Conservation (phyloP, 2,888 invertebrate genomes). For the Eristalinus sepulchralis region DNA sequence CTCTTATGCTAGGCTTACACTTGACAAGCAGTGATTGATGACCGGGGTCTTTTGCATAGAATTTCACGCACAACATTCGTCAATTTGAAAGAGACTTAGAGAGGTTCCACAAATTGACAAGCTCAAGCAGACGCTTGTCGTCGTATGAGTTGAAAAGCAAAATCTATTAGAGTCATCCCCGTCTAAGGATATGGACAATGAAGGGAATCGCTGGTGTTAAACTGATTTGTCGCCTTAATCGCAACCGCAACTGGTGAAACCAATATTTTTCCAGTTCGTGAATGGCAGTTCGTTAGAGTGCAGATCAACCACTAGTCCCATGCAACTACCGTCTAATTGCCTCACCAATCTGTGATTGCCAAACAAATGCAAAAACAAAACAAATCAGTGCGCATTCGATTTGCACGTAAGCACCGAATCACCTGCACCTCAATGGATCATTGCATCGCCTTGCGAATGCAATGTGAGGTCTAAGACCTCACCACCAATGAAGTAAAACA, state of each 20-base stretch:
- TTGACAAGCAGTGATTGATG: neutral
- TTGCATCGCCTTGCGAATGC: neutral
- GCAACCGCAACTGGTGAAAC: too few relatives aligned
- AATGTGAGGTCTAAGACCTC: slow-evolving; percentile 4
- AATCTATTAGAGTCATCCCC: neutral
- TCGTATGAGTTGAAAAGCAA: too few relatives aligned
- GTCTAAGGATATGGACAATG: too few relatives aligned
- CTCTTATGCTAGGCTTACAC: neutral
- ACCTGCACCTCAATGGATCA: slow-evolving; percentile 2
- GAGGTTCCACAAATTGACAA: neutral
- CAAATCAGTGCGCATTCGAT: neutral
- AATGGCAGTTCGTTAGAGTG: neutral
- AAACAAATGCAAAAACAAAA: neutral
- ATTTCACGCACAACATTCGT: too few relatives aligned
- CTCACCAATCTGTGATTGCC: slow-evolving; percentile 12
- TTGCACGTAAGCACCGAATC: neutral
- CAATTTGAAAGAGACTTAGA: too few relatives aligned
- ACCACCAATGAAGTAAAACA: slow-evolving; percentile 11
- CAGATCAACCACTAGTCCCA: neutral
- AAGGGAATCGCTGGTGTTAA: too few relatives aligned
- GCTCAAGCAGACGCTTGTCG: too few relatives aligned
- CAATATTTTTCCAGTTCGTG: too few relatives aligned
- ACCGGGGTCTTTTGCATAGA: too few relatives aligned
- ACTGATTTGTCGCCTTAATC: too few relatives aligned
- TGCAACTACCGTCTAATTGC: slow-evolving; percentile 17